Percentiles rank a stretch among this genome's conserved stretches.
Evolutionary conservation across 2,113 vertebrate species (phyloP).

Genomic region (Sinocyclocheilus rhinocerous): DNA sequence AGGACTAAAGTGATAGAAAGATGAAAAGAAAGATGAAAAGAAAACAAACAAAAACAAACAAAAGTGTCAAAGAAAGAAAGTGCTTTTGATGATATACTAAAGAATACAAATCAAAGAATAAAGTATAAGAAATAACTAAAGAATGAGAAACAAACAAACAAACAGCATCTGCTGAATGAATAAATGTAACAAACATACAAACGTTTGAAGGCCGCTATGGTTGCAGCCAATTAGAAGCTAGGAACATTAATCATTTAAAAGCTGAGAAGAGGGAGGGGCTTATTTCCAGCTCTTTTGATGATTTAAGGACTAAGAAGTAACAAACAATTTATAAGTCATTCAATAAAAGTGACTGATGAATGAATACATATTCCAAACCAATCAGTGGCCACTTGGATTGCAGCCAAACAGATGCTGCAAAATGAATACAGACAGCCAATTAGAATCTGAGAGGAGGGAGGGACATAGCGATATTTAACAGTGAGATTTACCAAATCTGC

Average conservation of each 20-base stretch:
- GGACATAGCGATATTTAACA: background rate
- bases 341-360: background rate
- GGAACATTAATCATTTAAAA: background rate
- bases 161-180: background rate
- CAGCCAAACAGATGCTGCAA: constrained; percentile 41
- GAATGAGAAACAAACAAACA: no score
- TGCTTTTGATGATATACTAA: background rate
- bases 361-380: constrained; percentile 33
- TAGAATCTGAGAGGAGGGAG: background rate
- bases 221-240: constrained; percentile 48
- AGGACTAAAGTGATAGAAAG: no score
- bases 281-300: no score
- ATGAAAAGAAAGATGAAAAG: no score
- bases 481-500: background rate
- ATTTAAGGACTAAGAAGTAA: no score
- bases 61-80: no score
- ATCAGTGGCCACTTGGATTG: background rate
- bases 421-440: background rate
- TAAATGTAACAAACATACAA: constrained; percentile 48
- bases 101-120: no score
- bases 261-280: no score
- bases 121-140: background rate
- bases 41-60: no score
- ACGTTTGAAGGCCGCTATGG: background rate
- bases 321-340: background rate